Percentiles rank a stretch among this genome's conserved stretches.
phyloP scores from a whole-genome alignment of 2,888 invertebrate species.

The Oscheius sp. region DNA sequence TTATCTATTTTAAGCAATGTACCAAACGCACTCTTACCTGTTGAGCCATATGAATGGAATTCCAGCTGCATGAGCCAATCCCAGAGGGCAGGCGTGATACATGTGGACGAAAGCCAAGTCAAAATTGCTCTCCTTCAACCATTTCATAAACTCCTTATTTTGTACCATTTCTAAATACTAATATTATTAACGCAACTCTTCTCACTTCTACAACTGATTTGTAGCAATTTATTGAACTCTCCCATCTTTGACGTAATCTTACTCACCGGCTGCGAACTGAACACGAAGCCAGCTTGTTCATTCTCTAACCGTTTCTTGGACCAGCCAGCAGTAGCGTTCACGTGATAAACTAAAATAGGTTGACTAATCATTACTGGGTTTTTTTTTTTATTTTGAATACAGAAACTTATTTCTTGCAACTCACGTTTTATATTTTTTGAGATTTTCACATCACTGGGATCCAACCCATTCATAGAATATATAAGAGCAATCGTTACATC shows the following conservation, averaged over 20 bases:
- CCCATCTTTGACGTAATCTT: not conserved
- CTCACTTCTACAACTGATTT: conserved; percentile 11
- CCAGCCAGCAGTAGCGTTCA: conserved; percentile 22
- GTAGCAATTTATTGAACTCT: not conserved
- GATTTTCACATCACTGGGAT: conserved; percentile 30
- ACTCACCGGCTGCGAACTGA: not conserved
- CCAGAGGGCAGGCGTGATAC: conserved; percentile 59
- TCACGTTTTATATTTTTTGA: conserved; percentile 13
- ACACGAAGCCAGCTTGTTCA: not conserved
- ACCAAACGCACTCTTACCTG: conserved; percentile 1
- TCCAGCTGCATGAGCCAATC: conserved; percentile 54
- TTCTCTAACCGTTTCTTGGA: conserved; percentile 1
- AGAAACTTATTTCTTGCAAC: too few relatives aligned
- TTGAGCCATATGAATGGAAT: conserved; percentile 65
- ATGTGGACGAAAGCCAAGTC: conserved; percentile 63
- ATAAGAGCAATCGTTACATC: conserved; percentile 54
- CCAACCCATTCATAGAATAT: conserved; percentile 26
- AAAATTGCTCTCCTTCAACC: conserved; percentile 52
- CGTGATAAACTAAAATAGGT: conserved; percentile 18
- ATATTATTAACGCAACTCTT: not conserved
- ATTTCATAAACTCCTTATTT: conserved; percentile 47
- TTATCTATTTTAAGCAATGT: not conserved
- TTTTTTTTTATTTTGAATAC: too few relatives aligned
- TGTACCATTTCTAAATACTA: conserved; percentile 25
- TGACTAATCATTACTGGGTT: too few relatives aligned